Evolutionary conservation across 1,140 invertebrate genomes (phyloP), one percentile per base, ranked within the genome.

Genomic region (Platorchestia sp.): DNA sequence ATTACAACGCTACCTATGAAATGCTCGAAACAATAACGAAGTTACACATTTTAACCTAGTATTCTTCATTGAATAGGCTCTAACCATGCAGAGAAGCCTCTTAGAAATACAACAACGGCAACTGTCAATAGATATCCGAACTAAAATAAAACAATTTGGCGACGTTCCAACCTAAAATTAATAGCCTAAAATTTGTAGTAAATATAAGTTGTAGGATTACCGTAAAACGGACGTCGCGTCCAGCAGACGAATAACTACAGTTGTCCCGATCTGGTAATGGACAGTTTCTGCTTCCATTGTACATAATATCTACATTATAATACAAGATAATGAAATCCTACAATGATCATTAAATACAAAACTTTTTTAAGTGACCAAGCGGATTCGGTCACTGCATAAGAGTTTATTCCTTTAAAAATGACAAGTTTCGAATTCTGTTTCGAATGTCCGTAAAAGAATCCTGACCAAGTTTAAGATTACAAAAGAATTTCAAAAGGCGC

Each of bases 91-190:
- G 40, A 47, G 10, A 90, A 93, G 45, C 45, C 91, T 93, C 91
- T 93, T 93, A 93, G 43, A 93, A 47, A 47, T 93, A 93, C 91
- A 93, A 93, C 45, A 93, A 93, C 91, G 45, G 44, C 91, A 93
- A 93, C 43, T 44, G 43, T 44, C 91, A 40, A 93, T 93, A n/a
- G 22, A 47, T 89, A 40, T 45, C 91, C 36, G 47, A 93, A 93
- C 91, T 93, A 93, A 93, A 45, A 93, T 93, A 44, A 44, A 75
- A 75, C 59, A 75, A 93, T 93, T 93, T 93, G 91, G 91, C 91
- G 91, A 93, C 40, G 91, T 45, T 93, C 91, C 43, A 93, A 93
- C 91, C 44, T 93, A 93, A 93, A 93, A 89, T 93, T 93, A 93
- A 93, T 89, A 45, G 91, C 43, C 91, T 45, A 93, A 44, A 93